Evolutionary conservation across 2,797 vertebrate species (phyloP), one percentile per base, ranked within the genome.

Genomic region (Numenius phaeopus): DNA sequence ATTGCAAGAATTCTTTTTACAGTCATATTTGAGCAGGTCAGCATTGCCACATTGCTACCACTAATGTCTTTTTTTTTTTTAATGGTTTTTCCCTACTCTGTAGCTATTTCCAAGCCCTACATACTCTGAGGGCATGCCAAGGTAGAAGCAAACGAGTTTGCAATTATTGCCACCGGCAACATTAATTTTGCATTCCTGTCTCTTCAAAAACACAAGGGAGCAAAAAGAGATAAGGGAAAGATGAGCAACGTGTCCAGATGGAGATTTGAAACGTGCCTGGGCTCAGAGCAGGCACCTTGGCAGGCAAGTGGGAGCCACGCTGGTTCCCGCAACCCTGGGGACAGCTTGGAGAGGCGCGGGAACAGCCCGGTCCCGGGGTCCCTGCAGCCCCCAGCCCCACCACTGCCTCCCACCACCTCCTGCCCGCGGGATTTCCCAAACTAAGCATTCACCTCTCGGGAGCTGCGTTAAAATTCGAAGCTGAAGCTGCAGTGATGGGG

Each of bases 111-210:
- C 75, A 91, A 91, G 52, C 73, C 47, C 61, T 42, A 4, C 7
- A 34, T 87, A n/a, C 85, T 96, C 94, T 79, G 93, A 96, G 94
- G 93, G 87, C 86, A 94, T 40, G 77, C 66, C 61, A 90, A 95
- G 95, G 83, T 89, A 96, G 92, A 89, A 92, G 88, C 62, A 76
- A 93, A 84, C 3, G 9, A 76, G 52, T 93, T 87, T 76, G 83
- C 88, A 92, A 52, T 96, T 89, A 95, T 72, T 90, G 94, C 96
- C 77, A 66, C 34, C 0, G 1, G 95, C 90, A 87, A 94, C 92
- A 84, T 90, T 94, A 87, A 96, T 95, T 92, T 95, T 96, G 70
- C 58, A 92, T 90, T 89, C 87, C 49, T 5, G 7, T 84, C 88
- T 84, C 58, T 84, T 70, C 70, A n/a, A 55, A 93, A 90, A n/a